phyloP scores from a whole-genome alignment of 2,113 vertebrate species.

The Buteo buteo region DNA sequence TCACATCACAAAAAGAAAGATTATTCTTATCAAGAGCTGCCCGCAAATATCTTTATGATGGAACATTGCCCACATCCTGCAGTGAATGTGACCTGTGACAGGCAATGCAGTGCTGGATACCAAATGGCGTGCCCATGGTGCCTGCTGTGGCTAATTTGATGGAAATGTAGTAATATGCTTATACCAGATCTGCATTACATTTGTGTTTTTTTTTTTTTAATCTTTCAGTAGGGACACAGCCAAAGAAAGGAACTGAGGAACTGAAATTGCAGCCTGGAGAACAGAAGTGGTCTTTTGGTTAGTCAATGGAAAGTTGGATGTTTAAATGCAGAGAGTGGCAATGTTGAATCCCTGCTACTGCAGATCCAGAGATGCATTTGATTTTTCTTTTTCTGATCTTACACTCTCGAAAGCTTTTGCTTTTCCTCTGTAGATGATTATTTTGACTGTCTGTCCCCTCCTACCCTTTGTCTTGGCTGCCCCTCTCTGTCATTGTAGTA shows the following conservation, averaged over 20 bases:
- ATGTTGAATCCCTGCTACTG: neutral
- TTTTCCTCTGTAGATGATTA: neutral
- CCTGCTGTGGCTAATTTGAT: neutral
- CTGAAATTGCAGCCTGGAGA: neutral
- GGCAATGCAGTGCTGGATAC: neutral
- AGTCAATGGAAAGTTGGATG: neutral
- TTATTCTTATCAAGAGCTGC: neutral
- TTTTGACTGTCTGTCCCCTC: neutral
- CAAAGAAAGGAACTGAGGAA: neutral
- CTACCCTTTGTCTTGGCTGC: neutral
- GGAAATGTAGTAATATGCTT: neutral
- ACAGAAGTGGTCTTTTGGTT: neutral
- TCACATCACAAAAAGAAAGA: neutral
- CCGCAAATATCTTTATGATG: neutral
- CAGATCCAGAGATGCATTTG: neutral
- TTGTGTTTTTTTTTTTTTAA: neutral
- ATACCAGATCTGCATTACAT: neutral
- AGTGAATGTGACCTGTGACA: neutral
- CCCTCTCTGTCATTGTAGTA: neutral
- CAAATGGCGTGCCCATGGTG: neutral
- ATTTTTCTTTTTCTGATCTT: neutral
- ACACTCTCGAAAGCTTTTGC: neutral
- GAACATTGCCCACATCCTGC: neutral
- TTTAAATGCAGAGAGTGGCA: neutral
- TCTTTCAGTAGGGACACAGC: neutral